Evolutionary conservation across 2,113 vertebrate genomes (phyloP), one percentile per base, ranked within the genome.

Genomic region (Pelobates fuscus): DNA sequence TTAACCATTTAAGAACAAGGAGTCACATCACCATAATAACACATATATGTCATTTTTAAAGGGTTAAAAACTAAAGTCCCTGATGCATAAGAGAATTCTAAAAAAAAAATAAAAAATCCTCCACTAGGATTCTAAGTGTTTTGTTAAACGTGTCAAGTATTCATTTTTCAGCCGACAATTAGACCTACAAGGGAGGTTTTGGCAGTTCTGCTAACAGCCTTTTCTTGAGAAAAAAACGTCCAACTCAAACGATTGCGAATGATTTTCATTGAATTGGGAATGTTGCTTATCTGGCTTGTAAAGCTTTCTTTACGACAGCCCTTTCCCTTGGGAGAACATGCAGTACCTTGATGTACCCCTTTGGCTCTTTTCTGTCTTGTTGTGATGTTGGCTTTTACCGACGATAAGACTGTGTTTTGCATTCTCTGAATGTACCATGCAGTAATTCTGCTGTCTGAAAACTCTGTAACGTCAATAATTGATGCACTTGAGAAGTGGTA

Each of bases 381-480:
- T 85, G 77, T n/a, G 81, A 86, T 81, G 82, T 88, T 90, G 87
- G 81, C 82, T 84, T 72, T 83, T 85, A 80, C 85, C 81, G 94
- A 93, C 88, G 91, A 87, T 78, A 86, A 93, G 90, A 91, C 72
- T 76, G 86, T 89, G 94, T 95, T 98, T 94, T 93, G 92, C 93
- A 93, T 95, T 96, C 96, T 97, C 93, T 93, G 93, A 94, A 96
- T 94, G 94, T 92, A 86, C 88, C 89, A 93, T 94, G 93, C 90
- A 92, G 94, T 90, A 94, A 95, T 95, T 93, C 95, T 92, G 92
- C 93, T 94, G 94, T 96, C 96, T 97, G 95, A 98, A 98, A 95
- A 95, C 96, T 98, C 95, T 94, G 94, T 96, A 97, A 98, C 97
- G 95, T 98, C 97, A 98, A 98, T 98, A 98, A 98, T 98, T 98